Evolutionary conservation across 2,888 invertebrate species (phyloP), one percentile per base, ranked within the genome.

Genomic region (Xestia xanthographa): DNA sequence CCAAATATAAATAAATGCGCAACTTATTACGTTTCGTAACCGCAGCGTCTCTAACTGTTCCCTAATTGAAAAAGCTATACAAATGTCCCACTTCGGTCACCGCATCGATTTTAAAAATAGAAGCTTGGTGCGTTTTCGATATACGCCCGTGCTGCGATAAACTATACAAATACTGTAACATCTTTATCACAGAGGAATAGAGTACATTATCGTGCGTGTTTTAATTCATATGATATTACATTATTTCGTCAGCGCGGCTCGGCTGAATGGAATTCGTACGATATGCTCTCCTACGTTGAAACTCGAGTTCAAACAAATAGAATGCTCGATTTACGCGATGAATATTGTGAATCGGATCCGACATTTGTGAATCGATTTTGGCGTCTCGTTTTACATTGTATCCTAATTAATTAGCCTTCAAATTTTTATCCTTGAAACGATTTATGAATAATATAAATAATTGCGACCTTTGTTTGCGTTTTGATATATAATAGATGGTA

Each of bases 101-200:
- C 94, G 93, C 95, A 95, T 95, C 94, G 95, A 95, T 95, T 96
- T 95, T 95, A 96, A 96, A 96, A 96, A 96, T 96, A 96, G 96
- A 95, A 90, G 90, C 93, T 92, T 92, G 91, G 93, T 95, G 95
- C 95, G 95, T 95, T 95, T 95, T 94, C 93, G 92, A 94, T 93
- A 93, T 92, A 92, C 93, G 92, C 90, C 82, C 84, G 87, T 89
- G 85, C 84, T 82, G 89, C 91, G 92, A 92, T 94, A 93, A 92
- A 92, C 91, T 90, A 89, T 79, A 84, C 81, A 82, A 77, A 76
- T 75, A 84, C 75, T 79, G 74, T 79, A 75, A 77, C 79, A 77
- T 77, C 90, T 89, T 89, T 94, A 90, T 79, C 11, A 11, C 72
- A 60, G 86, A 11, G 53, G n/a, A 5, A 66, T 93, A 93, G 83